Evolutionary conservation across 2,888 invertebrate species (phyloP), one percentile per base, ranked within the genome.

Genomic region (Rhodophaea formosa): DNA sequence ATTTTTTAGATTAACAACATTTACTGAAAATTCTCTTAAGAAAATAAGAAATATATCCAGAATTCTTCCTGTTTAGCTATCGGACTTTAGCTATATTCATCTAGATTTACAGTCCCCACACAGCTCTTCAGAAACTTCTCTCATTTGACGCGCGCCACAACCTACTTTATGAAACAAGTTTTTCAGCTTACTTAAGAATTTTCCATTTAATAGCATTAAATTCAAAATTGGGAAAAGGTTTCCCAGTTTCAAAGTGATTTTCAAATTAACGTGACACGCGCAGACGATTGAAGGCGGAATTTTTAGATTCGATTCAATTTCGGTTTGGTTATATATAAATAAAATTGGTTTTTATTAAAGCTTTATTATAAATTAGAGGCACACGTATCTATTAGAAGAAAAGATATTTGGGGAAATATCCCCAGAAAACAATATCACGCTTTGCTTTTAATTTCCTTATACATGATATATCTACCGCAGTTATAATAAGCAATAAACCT

Each of bases 161-260:
- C 66, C 65, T 67, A 73, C 76, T 75, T 74, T 67, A 65, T 62
- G 66, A 72, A 77, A 74, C 68, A 75, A 75, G 71, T 77, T 76
- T 74, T 75, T 53, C 53, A 53, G 29, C 53, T 42, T 30, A 61
- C 61, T 63, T 60, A 35, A 58, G 59, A 66, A 72, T 64, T 68
- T 70, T 68, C 67, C 62, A 68, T 74, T 72, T 61, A 70, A 64
- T 61, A 63, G 55, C 64, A 65, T 68, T 71, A 68, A 70, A 67
- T 63, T 72, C 59, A 57, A 69, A 69, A 69, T 68, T 66, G 66
- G 62, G 62, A 61, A 66, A 60, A 64, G 64, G 63, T 63, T 63
- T 51, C 16, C 49, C 53, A 49, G 58, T 57, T 51, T 51, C 51
- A 35, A 51, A 51, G 51, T 51, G 51, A 51, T 51, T 51, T 51